Evolutionary conservation across 2,888 invertebrate genomes (phyloP).

Genomic region (Synergus japonicus): DNA sequence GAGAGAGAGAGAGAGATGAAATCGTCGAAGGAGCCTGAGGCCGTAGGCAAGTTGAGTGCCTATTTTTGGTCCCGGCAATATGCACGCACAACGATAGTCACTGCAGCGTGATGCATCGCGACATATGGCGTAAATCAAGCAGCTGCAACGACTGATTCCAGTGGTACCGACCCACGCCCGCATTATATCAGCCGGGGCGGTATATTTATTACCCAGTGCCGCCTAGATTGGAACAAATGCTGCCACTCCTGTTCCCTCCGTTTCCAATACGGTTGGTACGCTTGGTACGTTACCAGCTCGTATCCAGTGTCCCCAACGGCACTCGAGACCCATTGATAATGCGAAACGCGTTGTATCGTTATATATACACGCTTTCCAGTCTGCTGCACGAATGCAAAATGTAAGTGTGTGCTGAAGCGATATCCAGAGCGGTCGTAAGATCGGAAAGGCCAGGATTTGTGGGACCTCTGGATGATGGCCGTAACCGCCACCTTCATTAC

Average conservation of each 20-base stretch:
- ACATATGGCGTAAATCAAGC: conserved; percentile 74
- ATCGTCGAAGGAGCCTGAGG: not conserved
- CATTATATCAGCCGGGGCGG: conserved; percentile 72
- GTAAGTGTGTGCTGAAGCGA: conserved; percentile 44
- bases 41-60: conserved; percentile 50
- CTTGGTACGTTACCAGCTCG: conserved; percentile 25
- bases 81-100: conserved; percentile 69
- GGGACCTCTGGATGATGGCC: conserved; percentile 63
- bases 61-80: conserved; percentile 70
- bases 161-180: conserved; percentile 71
- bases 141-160: conserved; percentile 73
- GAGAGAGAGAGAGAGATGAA: not conserved
- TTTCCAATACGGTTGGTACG: conserved; percentile 35
- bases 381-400: conserved; percentile 50
- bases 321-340: conserved; percentile 60
- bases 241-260: conserved; percentile 55
- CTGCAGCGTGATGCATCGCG: conserved; percentile 64
- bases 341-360: conserved; percentile 50
- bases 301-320: conserved; percentile 27
- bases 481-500: conserved; percentile 70
- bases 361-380: conserved; percentile 43
- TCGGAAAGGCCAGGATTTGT: conserved; percentile 44
- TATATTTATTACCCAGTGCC: conserved; percentile 72
- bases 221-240: conserved; percentile 73
- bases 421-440: conserved; percentile 49